A percentile compares a stretch with the other conserved stretches of the same genome.
These are phyloP conservation scores for Vanessa cardui DNA, from an alignment of 2,888 invertebrate genomes.

Conservation along the genomic window DNA sequence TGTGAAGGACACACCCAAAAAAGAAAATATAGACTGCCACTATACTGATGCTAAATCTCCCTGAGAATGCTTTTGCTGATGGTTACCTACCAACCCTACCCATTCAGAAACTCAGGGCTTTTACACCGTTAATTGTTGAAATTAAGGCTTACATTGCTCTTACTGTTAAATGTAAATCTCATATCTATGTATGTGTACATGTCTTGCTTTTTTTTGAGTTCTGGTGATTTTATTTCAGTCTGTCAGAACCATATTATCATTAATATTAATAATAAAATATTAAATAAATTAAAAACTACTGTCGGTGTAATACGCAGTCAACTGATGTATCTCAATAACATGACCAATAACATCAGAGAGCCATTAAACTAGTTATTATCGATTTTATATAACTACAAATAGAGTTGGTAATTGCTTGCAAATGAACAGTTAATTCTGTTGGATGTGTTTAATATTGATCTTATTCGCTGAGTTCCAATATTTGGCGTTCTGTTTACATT, in stretches of 20 bases:
- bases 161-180: no score
- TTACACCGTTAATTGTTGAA: no score
- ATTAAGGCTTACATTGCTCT: no score
- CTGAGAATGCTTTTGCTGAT: no score
- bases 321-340: slow-evolving; percentile 20
- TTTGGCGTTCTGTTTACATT: slow-evolving; percentile 4
- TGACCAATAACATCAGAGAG: slow-evolving; percentile 29
- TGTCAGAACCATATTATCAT: background rate
- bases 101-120: no score
- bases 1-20: no score
- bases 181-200: no score
- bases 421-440: slow-evolving; percentile 19
- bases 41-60: no score
- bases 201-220: background rate
- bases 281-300: background rate
- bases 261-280: background rate
- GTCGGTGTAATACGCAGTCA: slow-evolving; percentile 4
- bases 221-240: background rate
- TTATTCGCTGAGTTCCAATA: slow-evolving; percentile 25
- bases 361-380: slow-evolving; percentile 7
- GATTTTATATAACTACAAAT: slow-evolving; percentile 7
- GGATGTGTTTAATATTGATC: slow-evolving; percentile 27
- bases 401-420: slow-evolving; percentile 18
- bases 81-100: no score
- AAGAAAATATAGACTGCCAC: no score